A percentile compares a stretch with the other conserved stretches of the same genome.
Conservation (phyloP, 2,888 invertebrate species). For the Melanargia galathea region DNA sequence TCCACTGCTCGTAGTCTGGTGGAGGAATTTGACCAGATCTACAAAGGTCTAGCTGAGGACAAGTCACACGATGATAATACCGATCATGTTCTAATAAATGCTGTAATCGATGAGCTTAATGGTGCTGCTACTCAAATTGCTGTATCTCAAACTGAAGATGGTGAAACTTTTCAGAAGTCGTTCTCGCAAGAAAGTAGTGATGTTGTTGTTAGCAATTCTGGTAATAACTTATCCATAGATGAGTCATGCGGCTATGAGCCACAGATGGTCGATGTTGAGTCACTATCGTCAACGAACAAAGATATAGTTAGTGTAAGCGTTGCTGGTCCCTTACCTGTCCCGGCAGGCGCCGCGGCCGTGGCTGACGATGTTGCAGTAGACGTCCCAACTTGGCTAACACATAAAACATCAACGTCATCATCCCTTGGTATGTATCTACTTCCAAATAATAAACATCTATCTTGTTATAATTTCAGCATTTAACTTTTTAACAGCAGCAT, state of each 20-base stretch:
- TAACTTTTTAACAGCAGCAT: no score
- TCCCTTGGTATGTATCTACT: slow-evolving; percentile 46
- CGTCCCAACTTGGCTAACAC: slow-evolving; percentile 43
- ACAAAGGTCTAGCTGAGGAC: slow-evolving; percentile 58
- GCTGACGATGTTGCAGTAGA: slow-evolving; percentile 46
- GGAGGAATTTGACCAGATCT: slow-evolving; percentile 73
- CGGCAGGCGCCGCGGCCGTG: slow-evolving; percentile 57
- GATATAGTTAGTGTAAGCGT: slow-evolving; percentile 38
- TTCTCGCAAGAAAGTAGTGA: slow-evolving; percentile 30
- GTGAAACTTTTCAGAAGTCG: slow-evolving; percentile 37
- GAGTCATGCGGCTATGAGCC: slow-evolving; percentile 41
- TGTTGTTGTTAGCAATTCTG: slow-evolving; percentile 8
- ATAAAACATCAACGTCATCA: slow-evolving; percentile 44
- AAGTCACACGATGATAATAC: slow-evolving; percentile 42
- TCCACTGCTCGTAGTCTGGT: slow-evolving; percentile 74
- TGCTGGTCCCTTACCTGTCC: slow-evolving; percentile 64
- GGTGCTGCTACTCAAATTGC: background rate
- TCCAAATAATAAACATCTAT: background rate
- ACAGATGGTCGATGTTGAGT: slow-evolving; percentile 33
- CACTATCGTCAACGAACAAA: slow-evolving; percentile 32
- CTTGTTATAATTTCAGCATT: no score
- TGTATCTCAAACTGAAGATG: slow-evolving; percentile 34
- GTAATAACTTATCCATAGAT: slow-evolving; percentile 27
- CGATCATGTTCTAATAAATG: slow-evolving; percentile 40
- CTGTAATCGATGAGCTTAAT: slow-evolving; percentile 39